Percentiles rank a stretch among this genome's conserved stretches.
phyloP scores from a whole-genome alignment of 2,113 vertebrate species.

The Hyperopisus bebe region DNA sequence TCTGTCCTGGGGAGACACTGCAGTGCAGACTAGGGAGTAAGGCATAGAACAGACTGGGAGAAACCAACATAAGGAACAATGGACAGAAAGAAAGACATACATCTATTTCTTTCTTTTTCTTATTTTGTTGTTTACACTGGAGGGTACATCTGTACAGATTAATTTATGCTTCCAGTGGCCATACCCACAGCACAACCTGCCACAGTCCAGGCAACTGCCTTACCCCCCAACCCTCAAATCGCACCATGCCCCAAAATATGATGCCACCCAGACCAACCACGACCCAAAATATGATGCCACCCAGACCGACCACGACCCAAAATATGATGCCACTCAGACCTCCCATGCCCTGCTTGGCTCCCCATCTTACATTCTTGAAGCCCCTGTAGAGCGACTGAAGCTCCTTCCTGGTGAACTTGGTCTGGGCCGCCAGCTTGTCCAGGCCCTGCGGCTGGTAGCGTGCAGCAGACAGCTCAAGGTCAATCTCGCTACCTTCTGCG shows the following conservation, averaged over 20 bases:
- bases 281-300: background rate
- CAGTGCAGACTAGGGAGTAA: background rate
- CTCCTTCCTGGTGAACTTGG: conserved; percentile 75
- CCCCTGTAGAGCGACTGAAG: conserved; percentile 76
- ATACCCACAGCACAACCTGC: background rate
- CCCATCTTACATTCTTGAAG: conserved; percentile 72
- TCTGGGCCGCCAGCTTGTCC: conserved; percentile 69
- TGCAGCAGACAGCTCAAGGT: conserved; percentile 63
- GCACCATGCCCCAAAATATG: background rate
- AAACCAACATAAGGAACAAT: background rate
- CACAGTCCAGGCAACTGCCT: background rate
- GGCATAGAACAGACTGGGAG: background rate
- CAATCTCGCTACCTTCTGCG: conserved; percentile 64
- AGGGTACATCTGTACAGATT: background rate
- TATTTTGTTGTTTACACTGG: background rate
- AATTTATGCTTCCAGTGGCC: background rate
- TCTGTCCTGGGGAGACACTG: background rate
- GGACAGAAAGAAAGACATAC: background rate
- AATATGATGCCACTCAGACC: no score
- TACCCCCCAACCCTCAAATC: background rate
- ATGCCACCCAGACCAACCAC: background rate
- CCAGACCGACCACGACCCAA: no score
- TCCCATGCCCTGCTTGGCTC: background rate
- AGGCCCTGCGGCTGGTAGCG: conserved; percentile 75
- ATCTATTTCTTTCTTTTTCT: background rate